Conservation (phyloP, 2,113 vertebrate genomes). For the Toxotes jaculatrix region DNA sequence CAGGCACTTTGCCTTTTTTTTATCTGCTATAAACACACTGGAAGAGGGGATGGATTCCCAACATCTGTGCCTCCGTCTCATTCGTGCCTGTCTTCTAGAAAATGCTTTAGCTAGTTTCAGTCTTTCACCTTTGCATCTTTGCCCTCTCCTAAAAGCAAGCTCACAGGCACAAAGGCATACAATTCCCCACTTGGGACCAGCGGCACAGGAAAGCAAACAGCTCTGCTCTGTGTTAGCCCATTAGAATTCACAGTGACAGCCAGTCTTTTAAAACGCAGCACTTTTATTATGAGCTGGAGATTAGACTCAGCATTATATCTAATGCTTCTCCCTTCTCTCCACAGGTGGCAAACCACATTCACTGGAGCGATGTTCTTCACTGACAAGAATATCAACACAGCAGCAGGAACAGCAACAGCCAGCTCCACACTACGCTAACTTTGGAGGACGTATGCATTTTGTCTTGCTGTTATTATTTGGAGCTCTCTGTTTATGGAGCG, state of each 20-base stretch:
- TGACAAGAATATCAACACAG: conserved; percentile 70
- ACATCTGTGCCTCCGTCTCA: conserved; percentile 45
- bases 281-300: conserved; percentile 70
- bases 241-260: conserved; percentile 65
- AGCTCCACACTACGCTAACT: conserved; percentile 19
- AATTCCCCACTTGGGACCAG: conserved; percentile 44
- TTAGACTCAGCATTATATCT: conserved; percentile 69
- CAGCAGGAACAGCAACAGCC: conserved; percentile 39
- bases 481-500: conserved; percentile 57
- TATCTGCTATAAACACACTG: conserved; percentile 48
- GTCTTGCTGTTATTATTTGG: conserved; percentile 63
- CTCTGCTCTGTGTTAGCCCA: conserved; percentile 55
- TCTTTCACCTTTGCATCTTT: conserved; percentile 48
- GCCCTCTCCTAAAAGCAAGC: conserved; percentile 41
- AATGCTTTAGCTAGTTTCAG: conserved; percentile 28
- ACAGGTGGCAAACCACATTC: conserved; percentile 50
- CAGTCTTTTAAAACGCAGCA: conserved; percentile 54
- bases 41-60: conserved; percentile 40
- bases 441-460: conserved; percentile 37
- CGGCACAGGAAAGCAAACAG: conserved; percentile 57
- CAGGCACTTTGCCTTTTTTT: conserved; percentile 43
- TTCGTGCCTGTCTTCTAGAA: conserved; percentile 34
- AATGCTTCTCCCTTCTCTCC: conserved; percentile 54
- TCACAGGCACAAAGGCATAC: conserved; percentile 26
- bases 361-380: conserved; percentile 46